Base-by-base conservation (phyloP, 2,888 invertebrate species). In the Trachelus stipa region DNA sequence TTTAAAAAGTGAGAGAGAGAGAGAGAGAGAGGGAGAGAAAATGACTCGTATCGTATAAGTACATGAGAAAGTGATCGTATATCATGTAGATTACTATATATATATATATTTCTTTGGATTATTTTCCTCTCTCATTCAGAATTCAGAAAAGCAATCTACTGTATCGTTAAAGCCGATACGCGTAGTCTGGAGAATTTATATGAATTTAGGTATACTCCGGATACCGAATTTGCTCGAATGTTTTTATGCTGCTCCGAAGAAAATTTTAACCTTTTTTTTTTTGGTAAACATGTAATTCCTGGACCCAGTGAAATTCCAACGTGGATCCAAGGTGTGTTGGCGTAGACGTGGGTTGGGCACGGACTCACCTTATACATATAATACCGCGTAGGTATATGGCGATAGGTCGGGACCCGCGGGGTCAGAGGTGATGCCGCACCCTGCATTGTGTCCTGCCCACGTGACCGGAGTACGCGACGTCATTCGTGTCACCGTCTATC, bases 341-440 rank as follows among this genome's bases (percentile, higher is more conserved):
- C 87, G 88, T 85, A 82, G 81, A 86, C 87, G 88, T 88, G 87
- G 89, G 87, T 83, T 84, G 87, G 83, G 84, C 84, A 79, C 85
- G 85, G 80, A 56, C 77, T 73, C 78, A 78, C 78, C 56, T 73
- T 79, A 56, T 78, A 76, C 74, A 79, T 73, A 68, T 69, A n/a
- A 34, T 30, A 73, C 71, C 31, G 34, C 68, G 75, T 40, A 75
- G 37, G 76, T 78, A 69, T 40, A 40, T 73, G 77, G 78, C 80
- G 81, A 85, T 86, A 89, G 90, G 89, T 90, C 89, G 83, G 80
- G 89, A 90, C 89, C 90, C 82, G 79, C 79, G 84, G 87, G 88
- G 91, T 90, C 90, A 90, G 86, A 90, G 91, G 90, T 90, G 87
- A 90, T 81, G 90, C 90, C 90, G 90, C 91, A 89, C 90, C 90